Evolutionary conservation across 2,113 vertebrate genomes (phyloP), one percentile per base, ranked within the genome.

Genomic region (Gymnarchus niloticus): DNA sequence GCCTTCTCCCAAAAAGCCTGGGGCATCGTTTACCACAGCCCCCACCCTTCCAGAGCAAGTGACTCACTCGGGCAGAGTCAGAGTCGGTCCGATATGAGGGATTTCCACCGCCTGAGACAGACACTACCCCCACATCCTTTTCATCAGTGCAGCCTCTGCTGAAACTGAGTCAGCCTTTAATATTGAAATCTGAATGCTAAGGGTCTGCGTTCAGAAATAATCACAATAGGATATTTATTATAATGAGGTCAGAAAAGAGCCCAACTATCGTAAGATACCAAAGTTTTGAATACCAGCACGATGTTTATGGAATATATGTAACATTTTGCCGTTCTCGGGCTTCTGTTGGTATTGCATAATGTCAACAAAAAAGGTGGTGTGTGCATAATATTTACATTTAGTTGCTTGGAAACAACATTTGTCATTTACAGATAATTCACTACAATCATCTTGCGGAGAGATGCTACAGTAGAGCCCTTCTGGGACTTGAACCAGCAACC

Each of bases 261-360:
- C 12, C 12, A 1, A 12, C 59, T 14, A 2, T n/a, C n/a, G 61
- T 4, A 69, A 69, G 28, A 73, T 73, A 73, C 65, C 33, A 73
- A 41, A 28, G 41, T 73, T 73, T 73, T 37, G 17, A 73, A 73
- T 73, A 37, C 17, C 17, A 33, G 33, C 65, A 73, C 41, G 33
- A 73, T 73, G 65, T 73, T 73, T 41, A 73, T 73, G 17, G 65
- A n/a, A n/a, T n/a, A n/a, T 73, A 28, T 37, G 65, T 73, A 73
- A 33, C 41, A 73, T 41, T 69, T 37, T 0, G 65, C 41, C n/a
- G n/a, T 73, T 41, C 33, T 73, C 65, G 41, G 65, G 65, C 65
- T 73, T 37, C 33, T 41, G 65, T 41, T 73, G 28, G 10, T 73
- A 73, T 73, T 73, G 33, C 28, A 33, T 10, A 73, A 17, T 19